A percentile compares a stretch with the other conserved stretches of the same genome.
Conservation (phyloP, 1,140 invertebrate genomes). For the Eurosta solidaginis region DNA sequence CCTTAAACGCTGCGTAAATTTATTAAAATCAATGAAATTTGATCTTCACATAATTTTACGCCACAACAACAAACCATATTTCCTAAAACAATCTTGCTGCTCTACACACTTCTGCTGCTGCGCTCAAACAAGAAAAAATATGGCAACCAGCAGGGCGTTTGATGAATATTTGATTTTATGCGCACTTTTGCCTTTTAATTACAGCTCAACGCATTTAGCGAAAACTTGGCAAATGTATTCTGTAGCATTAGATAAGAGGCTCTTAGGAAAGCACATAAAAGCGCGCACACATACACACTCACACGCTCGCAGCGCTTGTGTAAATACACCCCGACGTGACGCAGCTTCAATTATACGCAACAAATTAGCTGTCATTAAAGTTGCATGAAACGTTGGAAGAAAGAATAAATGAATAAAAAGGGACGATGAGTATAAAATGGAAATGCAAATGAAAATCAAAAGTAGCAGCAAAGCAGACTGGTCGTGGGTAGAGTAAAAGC, state of each 20-base stretch:
- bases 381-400: neutral
- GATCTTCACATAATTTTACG: too few species aligned
- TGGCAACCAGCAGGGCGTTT: neutral
- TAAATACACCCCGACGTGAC: too few species aligned
- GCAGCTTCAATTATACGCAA: neutral
- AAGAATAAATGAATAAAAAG: neutral
- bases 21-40: too few species aligned
- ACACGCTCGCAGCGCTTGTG: too few species aligned
- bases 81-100: neutral
- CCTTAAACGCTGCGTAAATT: too few species aligned
- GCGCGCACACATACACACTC: neutral
- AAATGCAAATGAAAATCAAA: constrained; percentile 13
- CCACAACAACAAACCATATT: too few species aligned
- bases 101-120: neutral
- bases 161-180: constrained; percentile 27
- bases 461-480: neutral
- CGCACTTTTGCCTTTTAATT: constrained; percentile 15
- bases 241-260: neutral
- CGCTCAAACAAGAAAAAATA: too few species aligned
- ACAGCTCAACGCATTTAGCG: constrained; percentile 5
- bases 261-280: neutral
- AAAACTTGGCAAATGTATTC: neutral
- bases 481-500: neutral
- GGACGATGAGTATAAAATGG: neutral
- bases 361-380: constrained; percentile 26